Conservation (phyloP, 2,797 vertebrate species). For the Semaprochilodus insignis region DNA sequence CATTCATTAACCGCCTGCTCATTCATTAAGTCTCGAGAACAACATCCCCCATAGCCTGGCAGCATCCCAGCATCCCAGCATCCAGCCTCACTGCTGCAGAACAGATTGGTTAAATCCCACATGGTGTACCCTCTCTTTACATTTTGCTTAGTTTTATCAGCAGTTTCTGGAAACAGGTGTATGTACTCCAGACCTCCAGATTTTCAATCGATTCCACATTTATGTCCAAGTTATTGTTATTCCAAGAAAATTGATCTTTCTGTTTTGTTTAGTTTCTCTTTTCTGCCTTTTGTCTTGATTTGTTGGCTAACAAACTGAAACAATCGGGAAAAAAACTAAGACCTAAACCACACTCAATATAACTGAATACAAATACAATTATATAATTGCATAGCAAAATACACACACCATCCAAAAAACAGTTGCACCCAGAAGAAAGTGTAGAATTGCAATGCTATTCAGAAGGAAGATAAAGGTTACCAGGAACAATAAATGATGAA, state of each 20-base stretch:
- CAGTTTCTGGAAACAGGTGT: background rate
- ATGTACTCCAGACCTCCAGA: background rate
- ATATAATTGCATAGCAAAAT: background rate
- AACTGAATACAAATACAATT: background rate
- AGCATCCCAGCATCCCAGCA: background rate
- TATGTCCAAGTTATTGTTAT: background rate
- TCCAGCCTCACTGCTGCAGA: conserved; percentile 18
- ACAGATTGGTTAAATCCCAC: background rate
- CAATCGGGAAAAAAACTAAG: background rate
- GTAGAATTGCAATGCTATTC: too few relatives aligned
- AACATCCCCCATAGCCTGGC: conserved; percentile 30
- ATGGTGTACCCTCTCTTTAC: background rate
- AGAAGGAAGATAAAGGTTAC: too few relatives aligned
- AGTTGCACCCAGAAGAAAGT: too few relatives aligned
- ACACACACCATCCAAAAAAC: background rate
- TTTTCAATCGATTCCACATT: background rate
- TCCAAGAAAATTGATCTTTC: background rate
- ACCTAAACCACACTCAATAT: background rate
- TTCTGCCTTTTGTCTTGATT: too few relatives aligned
- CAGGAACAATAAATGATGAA: too few relatives aligned
- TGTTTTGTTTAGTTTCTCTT: background rate
- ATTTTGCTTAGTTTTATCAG: too few relatives aligned
- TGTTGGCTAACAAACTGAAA: background rate
- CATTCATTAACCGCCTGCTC: conserved; percentile 51
- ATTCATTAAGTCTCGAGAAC: conserved; percentile 26